Evolutionary conservation across 2,113 vertebrate species (phyloP).

Genomic region (Camelus bactrianus): DNA sequence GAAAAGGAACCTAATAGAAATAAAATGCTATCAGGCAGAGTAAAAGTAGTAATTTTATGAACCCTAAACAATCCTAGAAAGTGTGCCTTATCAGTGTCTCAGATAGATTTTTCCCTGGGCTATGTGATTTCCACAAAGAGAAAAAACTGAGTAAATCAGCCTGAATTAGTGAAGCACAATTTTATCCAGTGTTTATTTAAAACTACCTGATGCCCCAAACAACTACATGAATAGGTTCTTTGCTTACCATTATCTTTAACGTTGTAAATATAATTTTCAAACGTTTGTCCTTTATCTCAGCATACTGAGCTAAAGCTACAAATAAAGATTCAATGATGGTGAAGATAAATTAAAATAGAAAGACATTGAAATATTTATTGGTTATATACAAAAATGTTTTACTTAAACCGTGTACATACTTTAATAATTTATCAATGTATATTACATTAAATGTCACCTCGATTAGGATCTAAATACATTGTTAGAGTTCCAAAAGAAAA

Average conservation of each 20-base stretch:
- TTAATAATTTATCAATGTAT: slow-evolving; percentile 34
- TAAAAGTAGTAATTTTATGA: background rate
- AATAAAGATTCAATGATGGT: background rate
- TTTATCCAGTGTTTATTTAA: background rate
- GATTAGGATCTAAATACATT: slow-evolving; percentile 25
- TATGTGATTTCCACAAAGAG: background rate
- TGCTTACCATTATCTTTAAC: background rate
- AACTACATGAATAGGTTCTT: background rate
- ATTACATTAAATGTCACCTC: background rate
- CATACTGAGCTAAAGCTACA: background rate
- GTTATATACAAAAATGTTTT: slow-evolving; percentile 23
- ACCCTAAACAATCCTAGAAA: background rate
- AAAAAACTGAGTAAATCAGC: background rate
- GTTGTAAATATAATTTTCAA: background rate
- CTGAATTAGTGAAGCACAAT: background rate
- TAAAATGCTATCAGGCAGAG: background rate
- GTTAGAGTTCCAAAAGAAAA: background rate
- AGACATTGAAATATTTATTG: slow-evolving; percentile 53
- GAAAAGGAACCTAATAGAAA: background rate
- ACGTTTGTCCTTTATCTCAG: background rate
- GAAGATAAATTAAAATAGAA: slow-evolving; percentile 46
- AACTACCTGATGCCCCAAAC: background rate
- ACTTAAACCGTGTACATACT: background rate
- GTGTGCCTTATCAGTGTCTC: background rate
- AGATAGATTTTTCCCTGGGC: background rate